Evolutionary conservation across 2,797 vertebrate species (phyloP), one percentile per base, ranked within the genome.

Genomic region (Limnodromus scolopaceus): DNA sequence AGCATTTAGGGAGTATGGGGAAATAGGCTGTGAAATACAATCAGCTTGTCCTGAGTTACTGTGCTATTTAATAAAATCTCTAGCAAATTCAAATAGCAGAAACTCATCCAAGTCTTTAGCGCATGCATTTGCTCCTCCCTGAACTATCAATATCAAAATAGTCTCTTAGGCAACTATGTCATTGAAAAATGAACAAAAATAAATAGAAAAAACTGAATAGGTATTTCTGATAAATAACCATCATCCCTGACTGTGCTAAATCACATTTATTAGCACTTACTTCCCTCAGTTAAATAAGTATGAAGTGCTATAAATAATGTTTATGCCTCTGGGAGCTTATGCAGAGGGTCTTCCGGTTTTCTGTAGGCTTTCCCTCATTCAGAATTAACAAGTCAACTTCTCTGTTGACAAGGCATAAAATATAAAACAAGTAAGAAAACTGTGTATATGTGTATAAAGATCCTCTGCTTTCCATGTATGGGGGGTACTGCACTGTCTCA

Each of bases 31-130:
- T 90, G 95, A 97, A 97, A 96, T 94, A 57, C 25, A 34, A 94
- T 95, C 81, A 97, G 74, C 87, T 96, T 57, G 39, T 96, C 87
- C 75, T 91, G 66, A 96, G 78, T 61, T 92, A 17, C 23, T 16
- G 58, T 84, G 74, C 80, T 94, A 61, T 97, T 95, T 94, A 91
- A 57, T 76, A 96, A 97, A 97, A 95, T 57, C 93, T 92, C 84
- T 88, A 87, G 89, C 75, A 98, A 97, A 96, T 96, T 96, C 68
- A 93, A 96, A 94, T 74, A 93, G 65, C 81, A 96, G 94, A 96
- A 97, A 90, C 41, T 92, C 58, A 61, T 93, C 93, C 61, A 81
- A 74, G 72, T 95, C 96, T 78, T 96, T 94, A 97, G 68, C 68
- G 93, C 85, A 72, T 94, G 69, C 85, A 94, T 90, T 95, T 90